Evolutionary conservation across 2,113 vertebrate species (phyloP).

Genomic region (Rhabdomys dilectus): DNA sequence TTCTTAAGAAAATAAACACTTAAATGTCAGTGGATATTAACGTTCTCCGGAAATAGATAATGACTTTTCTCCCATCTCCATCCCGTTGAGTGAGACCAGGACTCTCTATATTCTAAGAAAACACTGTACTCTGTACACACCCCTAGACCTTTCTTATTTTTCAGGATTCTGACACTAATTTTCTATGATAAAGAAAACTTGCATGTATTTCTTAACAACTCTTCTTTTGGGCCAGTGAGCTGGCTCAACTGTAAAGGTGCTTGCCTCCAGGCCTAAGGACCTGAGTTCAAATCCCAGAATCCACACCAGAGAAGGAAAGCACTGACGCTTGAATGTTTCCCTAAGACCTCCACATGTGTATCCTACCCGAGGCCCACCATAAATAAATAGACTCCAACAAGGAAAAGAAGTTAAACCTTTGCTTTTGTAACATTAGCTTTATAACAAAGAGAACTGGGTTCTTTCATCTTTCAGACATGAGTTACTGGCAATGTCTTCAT

Average conservation of each 20-base stretch:
- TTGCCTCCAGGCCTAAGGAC: too few relatives aligned
- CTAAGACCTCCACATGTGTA: background rate
- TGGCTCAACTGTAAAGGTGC: background rate
- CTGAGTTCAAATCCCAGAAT: background rate
- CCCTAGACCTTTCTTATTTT: background rate
- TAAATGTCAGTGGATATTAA: constrained; percentile 31
- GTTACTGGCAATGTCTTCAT: background rate
- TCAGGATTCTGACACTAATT: background rate
- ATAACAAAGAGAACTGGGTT: background rate
- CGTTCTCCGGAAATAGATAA: constrained; percentile 38
- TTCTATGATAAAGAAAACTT: background rate
- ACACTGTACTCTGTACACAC: background rate
- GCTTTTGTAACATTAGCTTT: constrained; percentile 14
- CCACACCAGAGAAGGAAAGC: background rate
- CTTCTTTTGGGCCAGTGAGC: background rate
- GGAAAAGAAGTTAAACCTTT: background rate
- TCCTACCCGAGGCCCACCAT: too few relatives aligned
- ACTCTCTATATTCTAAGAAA: background rate
- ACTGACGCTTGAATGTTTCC: too few relatives aligned
- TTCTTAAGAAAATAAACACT: background rate
- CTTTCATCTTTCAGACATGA: background rate
- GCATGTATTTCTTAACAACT: background rate
- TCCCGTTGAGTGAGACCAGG: background rate
- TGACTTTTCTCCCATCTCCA: background rate
- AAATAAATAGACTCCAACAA: background rate